These are phyloP conservation scores for Elgaria multicarinata DNA, from an alignment of 2,113 vertebrate genomes.

Conservation along the genomic window DNA sequence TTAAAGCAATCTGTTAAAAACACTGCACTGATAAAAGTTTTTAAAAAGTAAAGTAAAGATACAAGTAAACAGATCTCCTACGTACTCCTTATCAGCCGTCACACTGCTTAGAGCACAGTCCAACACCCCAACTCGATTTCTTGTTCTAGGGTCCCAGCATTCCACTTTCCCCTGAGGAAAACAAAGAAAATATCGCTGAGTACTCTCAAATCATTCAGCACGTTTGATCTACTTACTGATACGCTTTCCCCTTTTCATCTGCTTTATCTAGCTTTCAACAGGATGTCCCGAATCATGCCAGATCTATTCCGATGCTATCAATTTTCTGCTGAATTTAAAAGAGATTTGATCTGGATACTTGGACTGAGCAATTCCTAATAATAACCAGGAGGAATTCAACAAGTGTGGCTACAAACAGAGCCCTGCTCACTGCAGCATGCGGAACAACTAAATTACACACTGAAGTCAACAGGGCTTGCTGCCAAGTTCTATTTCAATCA, in stretches of 20 bases:
- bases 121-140: slow-evolving; percentile 86
- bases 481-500: not conserved
- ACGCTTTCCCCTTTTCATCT: not conserved
- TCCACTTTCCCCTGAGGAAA: slow-evolving; percentile 89
- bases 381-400: not conserved
- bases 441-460: not conserved
- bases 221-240: not conserved
- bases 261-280: not conserved
- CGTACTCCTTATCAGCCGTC: slow-evolving; percentile 90
- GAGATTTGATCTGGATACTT: not conserved
- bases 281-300: not conserved
- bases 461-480: not conserved
- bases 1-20: not conserved
- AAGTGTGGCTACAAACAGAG: not conserved
- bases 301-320: not conserved
- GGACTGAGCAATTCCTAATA: not conserved
- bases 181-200: slow-evolving; percentile 24
- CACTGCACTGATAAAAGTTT: not conserved
- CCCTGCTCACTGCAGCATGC: not conserved
- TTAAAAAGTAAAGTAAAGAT: not conserved
- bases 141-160: slow-evolving; percentile 94
- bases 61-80: slow-evolving; percentile 24
- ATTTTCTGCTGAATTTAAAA: not conserved
- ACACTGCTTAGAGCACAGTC: slow-evolving; percentile 94
- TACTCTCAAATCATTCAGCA: not conserved